Base-by-base conservation (phyloP, 2,888 invertebrate species). In the Endotricha flammealis region DNA sequence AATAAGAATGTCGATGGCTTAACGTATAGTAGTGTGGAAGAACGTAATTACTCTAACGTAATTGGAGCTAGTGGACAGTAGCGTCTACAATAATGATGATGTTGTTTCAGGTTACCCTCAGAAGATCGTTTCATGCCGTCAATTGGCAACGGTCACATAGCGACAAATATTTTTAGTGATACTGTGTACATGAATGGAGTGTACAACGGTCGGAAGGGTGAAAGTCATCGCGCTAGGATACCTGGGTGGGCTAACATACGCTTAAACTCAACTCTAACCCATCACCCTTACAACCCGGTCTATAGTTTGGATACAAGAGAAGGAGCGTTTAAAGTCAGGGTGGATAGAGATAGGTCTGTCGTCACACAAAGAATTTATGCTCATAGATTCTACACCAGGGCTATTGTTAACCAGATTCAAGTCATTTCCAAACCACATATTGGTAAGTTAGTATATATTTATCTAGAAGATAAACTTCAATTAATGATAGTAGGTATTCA, bases 131-230 rank as follows among this genome's bases (percentile, higher is more conserved):
- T 89, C 47, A 88, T 90, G 89, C 87, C 90, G 3, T 89, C 89
- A 0, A 61, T 90, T 2, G 87, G 89, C 1, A 90, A 90, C 44
- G 90, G 90, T 0, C 90, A 90, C 45, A 49, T 90, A 34, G 90
- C 90, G 0, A 87, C 89, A 5, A 89, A 89, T 11, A 55, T 90
- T 10, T 89, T 88, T 58, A 88, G 90, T 16, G 87, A 90, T 46
- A 82, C 89, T 0, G 87, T 90, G 2, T 89, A 88, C 46, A 86
- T 90, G 74, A 90, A 90, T 43, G 90, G 90, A 0, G 50, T 90
- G 0, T 90, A 90, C 64, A 90, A 88, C 57, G 90, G 90, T 1
- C 63, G 57, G 4, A 72, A 64, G 1, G 90, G 90, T 0, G 73
- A 86, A 25, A 90, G 90, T 44, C 88, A 86, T 35, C 77, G 90